These are phyloP conservation scores for Neomonachus schauinslandi DNA, from an alignment of 2,113 vertebrate species.

Conservation along the genomic window DNA sequence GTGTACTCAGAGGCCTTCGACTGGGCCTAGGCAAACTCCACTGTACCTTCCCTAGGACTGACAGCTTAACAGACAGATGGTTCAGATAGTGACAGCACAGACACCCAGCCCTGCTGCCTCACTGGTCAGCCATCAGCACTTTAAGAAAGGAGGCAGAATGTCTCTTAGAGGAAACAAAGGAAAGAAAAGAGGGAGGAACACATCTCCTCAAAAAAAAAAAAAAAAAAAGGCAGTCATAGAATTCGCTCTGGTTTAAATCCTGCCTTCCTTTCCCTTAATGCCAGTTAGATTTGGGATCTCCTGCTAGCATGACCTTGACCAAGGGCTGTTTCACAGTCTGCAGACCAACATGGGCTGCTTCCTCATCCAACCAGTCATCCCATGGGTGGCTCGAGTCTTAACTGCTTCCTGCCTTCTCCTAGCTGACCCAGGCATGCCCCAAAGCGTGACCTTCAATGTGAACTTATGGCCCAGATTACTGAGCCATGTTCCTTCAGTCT, in stretches of 20 bases:
- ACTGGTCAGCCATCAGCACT: background rate
- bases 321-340: background rate
- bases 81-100: constrained; percentile 41
- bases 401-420: background rate
- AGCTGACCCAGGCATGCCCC: background rate
- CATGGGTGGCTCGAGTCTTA: background rate
- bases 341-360: background rate
- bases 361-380: background rate
- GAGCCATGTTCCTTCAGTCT: background rate
- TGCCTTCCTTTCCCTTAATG: background rate
- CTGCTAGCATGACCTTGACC: background rate
- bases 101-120: background rate
- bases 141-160: background rate
- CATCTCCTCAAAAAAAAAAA: background rate
- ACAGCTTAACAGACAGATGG: constrained; percentile 66
- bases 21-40: background rate
- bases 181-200: background rate
- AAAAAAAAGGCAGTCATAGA: background rate
- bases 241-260: background rate
- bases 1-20: background rate
- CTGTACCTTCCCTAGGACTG: background rate
- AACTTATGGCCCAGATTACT: background rate
- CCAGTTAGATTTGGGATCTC: background rate
- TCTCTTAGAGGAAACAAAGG: constrained; percentile 39
- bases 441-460: background rate